Conservation (phyloP, 2,888 invertebrate genomes). For the Synanthedon tipuliformis region DNA sequence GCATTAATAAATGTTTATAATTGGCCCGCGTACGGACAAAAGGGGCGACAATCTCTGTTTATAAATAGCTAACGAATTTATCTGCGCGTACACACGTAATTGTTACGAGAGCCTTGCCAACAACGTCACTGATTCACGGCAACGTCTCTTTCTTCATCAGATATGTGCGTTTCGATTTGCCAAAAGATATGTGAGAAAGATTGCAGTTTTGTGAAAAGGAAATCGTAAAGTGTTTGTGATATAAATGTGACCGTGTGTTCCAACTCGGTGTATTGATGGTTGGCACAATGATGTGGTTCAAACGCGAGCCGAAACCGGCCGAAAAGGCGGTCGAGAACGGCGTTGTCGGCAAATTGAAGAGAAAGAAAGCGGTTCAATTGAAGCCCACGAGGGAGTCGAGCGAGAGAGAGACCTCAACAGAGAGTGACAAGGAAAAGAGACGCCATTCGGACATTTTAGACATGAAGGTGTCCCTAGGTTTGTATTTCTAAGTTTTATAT, state of each 20-base stretch:
- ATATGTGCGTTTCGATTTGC: neutral
- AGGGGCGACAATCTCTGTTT: constrained; percentile 7
- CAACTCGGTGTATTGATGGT: constrained; percentile 9
- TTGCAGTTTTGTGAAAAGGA: neutral
- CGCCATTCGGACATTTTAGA: constrained; percentile 60
- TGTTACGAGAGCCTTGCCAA: constrained; percentile 4
- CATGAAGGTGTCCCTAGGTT: constrained; percentile 56
- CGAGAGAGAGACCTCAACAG: constrained; percentile 58
- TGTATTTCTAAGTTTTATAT: constrained; percentile 11
- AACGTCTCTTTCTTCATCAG: neutral
- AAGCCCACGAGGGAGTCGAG: constrained; percentile 58
- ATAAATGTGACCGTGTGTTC: neutral
- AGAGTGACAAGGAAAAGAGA: constrained; percentile 58
- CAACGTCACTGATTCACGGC: constrained; percentile 4
- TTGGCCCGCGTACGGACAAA: constrained; percentile 4
- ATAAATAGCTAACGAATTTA: constrained; percentile 4
- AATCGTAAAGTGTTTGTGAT: neutral
- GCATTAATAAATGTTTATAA: constrained; percentile 3
- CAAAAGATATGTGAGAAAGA: neutral
- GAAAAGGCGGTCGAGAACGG: constrained; percentile 51
- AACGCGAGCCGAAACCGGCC: constrained; percentile 51
- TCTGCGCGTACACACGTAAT: constrained; percentile 1
- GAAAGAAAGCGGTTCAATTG: constrained; percentile 48
- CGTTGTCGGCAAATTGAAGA: constrained; percentile 43
- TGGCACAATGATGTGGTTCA: constrained; percentile 63